Percentiles rank a stretch among this genome's conserved stretches.
phyloP scores from a whole-genome alignment of 2,888 invertebrate species.

The Eugnorisma glareosa region DNA sequence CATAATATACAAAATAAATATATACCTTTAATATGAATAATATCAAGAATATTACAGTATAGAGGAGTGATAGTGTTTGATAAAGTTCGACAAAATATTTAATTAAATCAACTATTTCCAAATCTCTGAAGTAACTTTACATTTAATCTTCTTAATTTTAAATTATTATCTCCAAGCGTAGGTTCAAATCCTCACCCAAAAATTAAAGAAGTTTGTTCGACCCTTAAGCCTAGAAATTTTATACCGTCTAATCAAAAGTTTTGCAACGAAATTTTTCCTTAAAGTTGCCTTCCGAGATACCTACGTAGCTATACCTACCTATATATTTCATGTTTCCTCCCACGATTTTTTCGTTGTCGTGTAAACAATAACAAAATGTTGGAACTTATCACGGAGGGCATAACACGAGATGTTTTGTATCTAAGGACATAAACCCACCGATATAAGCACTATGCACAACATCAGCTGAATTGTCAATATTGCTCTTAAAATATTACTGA shows the following conservation, averaged over 20 bases:
- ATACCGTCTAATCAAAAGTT: slow-evolving; percentile 57
- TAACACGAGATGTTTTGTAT: slow-evolving; percentile 64
- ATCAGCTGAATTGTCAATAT: slow-evolving; percentile 74
- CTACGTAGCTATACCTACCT: neutral
- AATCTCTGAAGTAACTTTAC: slow-evolving; percentile 21
- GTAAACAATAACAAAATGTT: slow-evolving; percentile 61
- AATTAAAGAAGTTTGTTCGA: slow-evolving; percentile 43
- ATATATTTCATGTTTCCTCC: slow-evolving; percentile 12
- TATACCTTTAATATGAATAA: too few relatives aligned
- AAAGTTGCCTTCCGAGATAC: slow-evolving; percentile 6
- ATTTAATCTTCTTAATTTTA: slow-evolving; percentile 14
- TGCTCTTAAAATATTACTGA: slow-evolving; percentile 78
- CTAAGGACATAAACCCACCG: slow-evolving; percentile 67
- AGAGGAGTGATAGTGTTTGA: too few relatives aligned
- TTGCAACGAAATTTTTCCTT: slow-evolving; percentile 44
- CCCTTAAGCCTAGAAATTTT: slow-evolving; percentile 44
- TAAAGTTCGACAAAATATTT: neutral
- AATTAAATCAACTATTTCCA: slow-evolving; percentile 24
- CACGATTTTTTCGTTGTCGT: slow-evolving; percentile 43
- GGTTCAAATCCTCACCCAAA: slow-evolving; percentile 26
- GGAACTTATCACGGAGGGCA: slow-evolving; percentile 55
- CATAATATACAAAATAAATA: too few relatives aligned
- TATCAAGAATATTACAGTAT: too few relatives aligned
- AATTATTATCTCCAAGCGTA: slow-evolving; percentile 34
- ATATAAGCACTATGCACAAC: slow-evolving; percentile 69